phyloP scores from a whole-genome alignment of 2,888 invertebrate species.

The Alcis repandata region DNA sequence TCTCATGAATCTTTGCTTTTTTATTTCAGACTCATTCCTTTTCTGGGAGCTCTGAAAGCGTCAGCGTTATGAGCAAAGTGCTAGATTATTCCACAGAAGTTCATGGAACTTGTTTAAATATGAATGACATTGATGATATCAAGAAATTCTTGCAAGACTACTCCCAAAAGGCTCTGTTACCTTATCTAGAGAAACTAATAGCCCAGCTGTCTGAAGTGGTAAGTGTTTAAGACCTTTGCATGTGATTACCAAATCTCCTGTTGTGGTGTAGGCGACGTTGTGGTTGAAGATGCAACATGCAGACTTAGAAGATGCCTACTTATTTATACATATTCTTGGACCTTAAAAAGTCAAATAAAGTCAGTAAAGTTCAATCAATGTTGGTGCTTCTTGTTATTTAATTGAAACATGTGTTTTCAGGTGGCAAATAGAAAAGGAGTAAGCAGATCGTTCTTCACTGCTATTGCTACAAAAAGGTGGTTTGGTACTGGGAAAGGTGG shows the following conservation, averaged over 20 bases:
- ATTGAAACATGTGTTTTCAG: constrained; percentile 63
- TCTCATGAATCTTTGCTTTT: not conserved
- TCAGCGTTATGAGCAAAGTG: constrained; percentile 82
- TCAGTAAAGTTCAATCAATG: no score
- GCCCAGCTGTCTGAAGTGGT: constrained; percentile 92
- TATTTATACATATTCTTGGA: no score
- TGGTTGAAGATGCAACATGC: no score
- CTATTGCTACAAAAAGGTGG: constrained; percentile 98
- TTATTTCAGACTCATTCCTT: constrained; percentile 77
- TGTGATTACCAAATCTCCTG: no score
- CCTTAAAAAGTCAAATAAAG: no score
- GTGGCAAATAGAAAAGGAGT: constrained; percentile 96
- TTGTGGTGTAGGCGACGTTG: no score
- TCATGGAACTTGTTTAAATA: constrained; percentile 92
- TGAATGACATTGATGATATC: constrained; percentile 94
- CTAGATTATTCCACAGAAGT: constrained; percentile 81
- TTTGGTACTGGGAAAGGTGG: constrained; percentile 96
- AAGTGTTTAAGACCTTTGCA: no score
- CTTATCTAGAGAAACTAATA: constrained; percentile 96
- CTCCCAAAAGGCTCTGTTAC: constrained; percentile 93
- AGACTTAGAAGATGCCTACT: no score
- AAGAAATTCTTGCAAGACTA: constrained; percentile 95
- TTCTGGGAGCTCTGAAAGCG: constrained; percentile 87
- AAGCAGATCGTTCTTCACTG: constrained; percentile 96
- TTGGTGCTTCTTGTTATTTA: no score